Evolutionary conservation across 2,797 vertebrate genomes (phyloP).

Genomic region (Chloroceryle amazona): DNA sequence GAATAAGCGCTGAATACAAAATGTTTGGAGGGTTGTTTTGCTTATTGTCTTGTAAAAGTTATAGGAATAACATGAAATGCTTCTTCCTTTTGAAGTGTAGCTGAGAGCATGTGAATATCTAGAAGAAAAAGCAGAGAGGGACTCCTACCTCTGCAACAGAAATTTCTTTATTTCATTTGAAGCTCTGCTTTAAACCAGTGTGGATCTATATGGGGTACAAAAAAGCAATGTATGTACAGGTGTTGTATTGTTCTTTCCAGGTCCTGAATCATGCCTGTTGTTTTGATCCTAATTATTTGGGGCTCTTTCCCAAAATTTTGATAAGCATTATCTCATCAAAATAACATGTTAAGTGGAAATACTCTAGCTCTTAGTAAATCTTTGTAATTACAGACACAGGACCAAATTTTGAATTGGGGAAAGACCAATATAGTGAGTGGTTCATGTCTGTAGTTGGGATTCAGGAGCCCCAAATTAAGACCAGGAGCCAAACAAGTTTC

Average conservation of each 20-base stretch:
- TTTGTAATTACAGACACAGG: neutral
- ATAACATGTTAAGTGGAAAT: neutral
- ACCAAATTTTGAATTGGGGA: neutral
- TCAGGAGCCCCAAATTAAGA: neutral
- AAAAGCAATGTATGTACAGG: neutral
- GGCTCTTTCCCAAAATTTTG: neutral
- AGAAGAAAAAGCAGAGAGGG: neutral
- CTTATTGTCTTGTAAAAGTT: neutral
- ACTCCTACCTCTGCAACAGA: neutral
- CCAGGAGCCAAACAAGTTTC: neutral
- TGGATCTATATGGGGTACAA: neutral
- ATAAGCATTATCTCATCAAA: neutral
- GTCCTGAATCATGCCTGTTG: fast-evolving
- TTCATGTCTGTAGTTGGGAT: fast-evolving
- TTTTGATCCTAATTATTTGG: neutral
- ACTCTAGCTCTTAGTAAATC: neutral
- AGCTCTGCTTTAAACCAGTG: neutral
- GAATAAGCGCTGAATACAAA: neutral
- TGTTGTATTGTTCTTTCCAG: neutral
- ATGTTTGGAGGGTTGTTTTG: neutral
- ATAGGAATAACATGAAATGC: neutral
- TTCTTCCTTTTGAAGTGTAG: neutral
- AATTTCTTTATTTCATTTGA: neutral
- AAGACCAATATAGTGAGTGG: neutral
- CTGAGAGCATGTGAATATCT: neutral